These are phyloP conservation scores for Petromus typicus DNA, from an alignment of 2,113 vertebrate genomes.

Conservation along the genomic window DNA sequence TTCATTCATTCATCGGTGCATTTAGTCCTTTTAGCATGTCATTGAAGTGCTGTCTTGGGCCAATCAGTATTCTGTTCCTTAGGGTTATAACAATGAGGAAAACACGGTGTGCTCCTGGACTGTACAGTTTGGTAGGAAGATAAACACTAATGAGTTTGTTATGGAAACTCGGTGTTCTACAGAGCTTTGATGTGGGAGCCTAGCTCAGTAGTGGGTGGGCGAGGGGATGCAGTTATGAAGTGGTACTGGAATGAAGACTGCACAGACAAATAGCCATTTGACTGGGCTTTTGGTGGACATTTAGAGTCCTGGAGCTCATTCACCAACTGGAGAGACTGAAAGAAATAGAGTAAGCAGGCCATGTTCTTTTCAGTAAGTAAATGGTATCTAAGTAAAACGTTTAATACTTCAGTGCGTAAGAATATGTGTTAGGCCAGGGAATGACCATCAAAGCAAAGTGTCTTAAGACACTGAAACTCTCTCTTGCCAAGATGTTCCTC, in stretches of 20 bases:
- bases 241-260: too few relatives aligned
- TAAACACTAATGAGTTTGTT: not conserved
- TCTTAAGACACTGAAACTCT: slow-evolving; percentile 5
- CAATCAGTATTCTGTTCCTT: not conserved
- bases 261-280: not conserved
- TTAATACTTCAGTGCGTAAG: not conserved
- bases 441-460: not conserved
- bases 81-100: not conserved
- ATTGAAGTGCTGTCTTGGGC: not conserved
- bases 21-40: not conserved
- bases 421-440: not conserved
- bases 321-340: not conserved
- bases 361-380: not conserved
- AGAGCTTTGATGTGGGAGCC: not conserved
- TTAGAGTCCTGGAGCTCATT: not conserved
- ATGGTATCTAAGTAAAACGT: not conserved
- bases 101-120: not conserved
- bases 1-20: not conserved
- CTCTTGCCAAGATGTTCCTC: not conserved
- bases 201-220: not conserved
- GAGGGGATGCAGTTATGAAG: not conserved
- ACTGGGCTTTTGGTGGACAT: not conserved
- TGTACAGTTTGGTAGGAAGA: not conserved
- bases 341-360: not conserved
- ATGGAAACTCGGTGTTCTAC: not conserved